A percentile compares a stretch with the other conserved stretches of the same genome.
These are phyloP conservation scores for Podotricha telesiphe DNA, from an alignment of 2,888 invertebrate genomes.

Conservation along the genomic window DNA sequence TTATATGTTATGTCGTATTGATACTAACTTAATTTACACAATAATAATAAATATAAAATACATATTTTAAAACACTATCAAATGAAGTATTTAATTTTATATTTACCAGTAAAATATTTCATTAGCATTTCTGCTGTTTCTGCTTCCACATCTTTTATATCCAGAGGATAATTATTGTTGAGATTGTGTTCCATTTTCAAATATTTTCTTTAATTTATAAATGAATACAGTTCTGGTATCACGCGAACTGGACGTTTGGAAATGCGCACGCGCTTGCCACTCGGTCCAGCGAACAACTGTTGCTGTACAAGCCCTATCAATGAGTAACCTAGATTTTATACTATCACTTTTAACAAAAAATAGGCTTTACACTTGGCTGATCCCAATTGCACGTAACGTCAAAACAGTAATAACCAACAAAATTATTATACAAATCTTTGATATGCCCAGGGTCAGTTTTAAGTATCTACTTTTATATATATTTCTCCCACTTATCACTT, in stretches of 20 bases:
- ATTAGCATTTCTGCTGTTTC: constrained; percentile 47
- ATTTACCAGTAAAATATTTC: constrained; percentile 52
- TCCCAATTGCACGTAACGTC: no score
- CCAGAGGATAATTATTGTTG: constrained; percentile 47
- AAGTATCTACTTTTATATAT: background rate
- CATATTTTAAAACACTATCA: background rate
- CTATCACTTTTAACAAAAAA: constrained; percentile 16
- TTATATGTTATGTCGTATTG: no score
- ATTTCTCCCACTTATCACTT: background rate
- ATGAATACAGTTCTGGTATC: background rate
- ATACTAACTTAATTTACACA: no score
- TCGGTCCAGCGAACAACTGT: constrained; percentile 31
- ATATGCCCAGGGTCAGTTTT: no score
- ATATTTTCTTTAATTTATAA: background rate
- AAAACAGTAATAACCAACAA: no score
- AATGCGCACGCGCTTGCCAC: constrained; percentile 34
- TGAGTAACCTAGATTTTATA: constrained; percentile 11
- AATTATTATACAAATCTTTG: no score
- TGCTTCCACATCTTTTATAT: constrained; percentile 49
- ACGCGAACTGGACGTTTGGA: constrained; percentile 8
- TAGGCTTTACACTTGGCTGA: background rate
- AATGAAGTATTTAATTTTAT: constrained; percentile 17
- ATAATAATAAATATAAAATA: no score
- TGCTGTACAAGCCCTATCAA: constrained; percentile 7
- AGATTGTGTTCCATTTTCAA: constrained; percentile 34